phyloP scores from a whole-genome alignment of 1,140 invertebrate species.

The Polyergus mexicanus region DNA sequence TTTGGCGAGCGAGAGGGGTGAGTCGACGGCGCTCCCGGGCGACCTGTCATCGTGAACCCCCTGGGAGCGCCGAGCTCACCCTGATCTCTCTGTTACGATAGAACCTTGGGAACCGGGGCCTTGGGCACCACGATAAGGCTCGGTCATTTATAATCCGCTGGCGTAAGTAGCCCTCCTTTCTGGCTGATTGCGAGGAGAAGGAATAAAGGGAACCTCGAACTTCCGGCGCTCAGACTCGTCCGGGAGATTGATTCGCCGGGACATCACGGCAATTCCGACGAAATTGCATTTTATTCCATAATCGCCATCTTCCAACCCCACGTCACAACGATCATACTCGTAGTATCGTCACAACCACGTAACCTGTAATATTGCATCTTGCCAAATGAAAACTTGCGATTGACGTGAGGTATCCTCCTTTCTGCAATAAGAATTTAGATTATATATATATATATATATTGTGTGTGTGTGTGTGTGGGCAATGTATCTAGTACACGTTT shows the following conservation, averaged over 20 bases:
- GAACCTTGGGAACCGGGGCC: slow-evolving; percentile 74
- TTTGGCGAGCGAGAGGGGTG: slow-evolving; percentile 37
- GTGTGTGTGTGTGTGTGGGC: too few species aligned
- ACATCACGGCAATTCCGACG: slow-evolving; percentile 63
- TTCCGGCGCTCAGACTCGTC: slow-evolving; percentile 63
- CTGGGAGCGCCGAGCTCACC: slow-evolving; percentile 74
- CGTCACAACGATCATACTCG: neutral
- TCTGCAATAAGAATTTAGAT: neutral
- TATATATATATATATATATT: neutral
- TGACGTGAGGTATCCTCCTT: neutral
- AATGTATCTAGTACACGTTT: too few species aligned
- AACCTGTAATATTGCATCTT: slow-evolving; percentile 3
- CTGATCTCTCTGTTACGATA: slow-evolving; percentile 81
- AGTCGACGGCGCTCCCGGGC: slow-evolving; percentile 67
- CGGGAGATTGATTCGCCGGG: slow-evolving; percentile 62
- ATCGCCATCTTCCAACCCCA: neutral
- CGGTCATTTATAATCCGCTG: slow-evolving; percentile 81
- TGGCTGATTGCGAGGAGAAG: slow-evolving; percentile 65
- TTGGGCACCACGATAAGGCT: slow-evolving; percentile 79
- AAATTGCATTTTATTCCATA: slow-evolving; percentile 58
- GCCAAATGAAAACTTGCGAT: neutral
- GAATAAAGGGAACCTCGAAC: slow-evolving; percentile 71
- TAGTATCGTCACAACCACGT: neutral
- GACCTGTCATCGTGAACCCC: slow-evolving; percentile 81
- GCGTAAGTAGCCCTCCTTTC: slow-evolving; percentile 75